phyloP scores from a whole-genome alignment of 2,797 vertebrate species.

The Hirundo rustica region DNA sequence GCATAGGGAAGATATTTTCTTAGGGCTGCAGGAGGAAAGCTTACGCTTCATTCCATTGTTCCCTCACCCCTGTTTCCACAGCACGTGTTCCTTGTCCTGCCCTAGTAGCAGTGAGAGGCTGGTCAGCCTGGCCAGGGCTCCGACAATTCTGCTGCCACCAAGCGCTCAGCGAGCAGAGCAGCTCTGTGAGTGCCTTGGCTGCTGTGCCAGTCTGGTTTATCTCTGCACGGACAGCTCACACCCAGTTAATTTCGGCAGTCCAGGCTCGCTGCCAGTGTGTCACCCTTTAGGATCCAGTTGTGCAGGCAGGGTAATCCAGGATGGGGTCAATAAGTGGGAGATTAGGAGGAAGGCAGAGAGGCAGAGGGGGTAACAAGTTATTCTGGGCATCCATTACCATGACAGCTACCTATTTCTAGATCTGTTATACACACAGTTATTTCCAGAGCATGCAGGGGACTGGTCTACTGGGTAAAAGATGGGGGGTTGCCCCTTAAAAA shows the following conservation, averaged over 20 bases:
- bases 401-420: conserved; percentile 25
- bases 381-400: conserved; percentile 18
- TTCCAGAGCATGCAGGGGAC: background rate
- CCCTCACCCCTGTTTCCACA: background rate
- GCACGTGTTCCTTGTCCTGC: background rate
- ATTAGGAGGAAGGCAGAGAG: background rate
- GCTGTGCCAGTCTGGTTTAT: background rate
- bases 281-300: background rate
- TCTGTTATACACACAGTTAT: background rate
- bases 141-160: background rate
- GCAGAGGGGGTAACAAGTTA: background rate
- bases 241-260: background rate
- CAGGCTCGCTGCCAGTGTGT: rapidly evolving
- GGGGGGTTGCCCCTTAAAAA: background rate
- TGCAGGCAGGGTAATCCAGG: background rate
- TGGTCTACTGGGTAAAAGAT: background rate
- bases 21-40: background rate
- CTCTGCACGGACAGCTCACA: background rate
- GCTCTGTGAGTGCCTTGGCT: background rate
- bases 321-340: background rate
- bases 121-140: background rate
- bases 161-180: background rate
- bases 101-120: background rate
- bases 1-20: background rate
- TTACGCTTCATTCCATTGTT: background rate